These are phyloP conservation scores for Ascidia mentula DNA, from an alignment of 23 tunicate genomes.

Conservation along the genomic window DNA sequence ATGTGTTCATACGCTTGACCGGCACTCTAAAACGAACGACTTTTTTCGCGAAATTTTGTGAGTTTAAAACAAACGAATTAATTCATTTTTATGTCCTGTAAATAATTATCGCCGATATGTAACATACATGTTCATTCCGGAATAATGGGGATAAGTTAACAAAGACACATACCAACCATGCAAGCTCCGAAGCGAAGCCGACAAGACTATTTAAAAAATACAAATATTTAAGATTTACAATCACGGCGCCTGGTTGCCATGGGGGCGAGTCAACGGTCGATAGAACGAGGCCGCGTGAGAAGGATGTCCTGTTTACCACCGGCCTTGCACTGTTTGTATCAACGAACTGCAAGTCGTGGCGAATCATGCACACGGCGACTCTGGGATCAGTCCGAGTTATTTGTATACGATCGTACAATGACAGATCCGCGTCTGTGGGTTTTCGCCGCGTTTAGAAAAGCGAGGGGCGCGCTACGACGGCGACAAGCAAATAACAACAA, in stretches of 20 bases:
- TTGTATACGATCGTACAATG: conserved; percentile 2
- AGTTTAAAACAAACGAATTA: no score
- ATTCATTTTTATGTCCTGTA: no score
- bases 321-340: neutral
- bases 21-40: no score
- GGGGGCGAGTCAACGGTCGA: neutral
- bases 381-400: neutral
- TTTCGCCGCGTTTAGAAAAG: conserved; percentile 5
- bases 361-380: neutral
- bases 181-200: no score
- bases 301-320: neutral
- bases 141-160: no score
- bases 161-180: no score
- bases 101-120: no score
- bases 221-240: no score
- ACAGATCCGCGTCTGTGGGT: conserved; percentile 10
- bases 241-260: neutral
- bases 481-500: conserved; percentile 12
- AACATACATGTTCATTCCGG: no score
- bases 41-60: no score
- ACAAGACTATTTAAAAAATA: no score
- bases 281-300: neutral
- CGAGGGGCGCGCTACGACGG: conserved; percentile 1
- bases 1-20: no score
- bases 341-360: neutral